Base-by-base conservation (phyloP, 2,113 vertebrate genomes). In the Peucedramus taeniatus region DNA sequence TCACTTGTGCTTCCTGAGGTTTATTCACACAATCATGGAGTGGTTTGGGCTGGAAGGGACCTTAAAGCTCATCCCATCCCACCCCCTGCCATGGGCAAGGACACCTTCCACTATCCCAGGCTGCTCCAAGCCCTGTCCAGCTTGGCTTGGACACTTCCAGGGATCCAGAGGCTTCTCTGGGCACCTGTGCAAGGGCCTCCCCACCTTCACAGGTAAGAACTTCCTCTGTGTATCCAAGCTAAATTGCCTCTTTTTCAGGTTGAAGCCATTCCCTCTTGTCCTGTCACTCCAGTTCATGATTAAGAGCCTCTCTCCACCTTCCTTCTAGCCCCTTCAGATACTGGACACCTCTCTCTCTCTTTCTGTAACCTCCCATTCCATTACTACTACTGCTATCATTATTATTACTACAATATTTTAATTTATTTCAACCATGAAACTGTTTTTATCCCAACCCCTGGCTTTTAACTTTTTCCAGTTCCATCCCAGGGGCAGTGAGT, bases 81-180 rank as follows among this genome's bases (percentile, higher is more conserved):
- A 65, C 1, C 10, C 77, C 20, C 23, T 70, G 30, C 65, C 65
- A 56, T 5, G 21, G 24, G 30, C 40, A 56, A 13, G 30, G 49
- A 35, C 57, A 71, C 9, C 9, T 56, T 10, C 16, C 65, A 40
- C 9, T n/a, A 0, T 4, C 13, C 6, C 49, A 79, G 20, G 30
- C 0, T 11, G 49, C 35, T 56, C 49, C 45, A 21, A 51, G 17
- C 22, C 22, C 18, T 0, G 0, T 33, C 45, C 57, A 80, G 0
- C 17, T 42, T 27, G 35, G 26, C 66, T 26, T 27, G 57, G 9
- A 3, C 85, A 70, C 20, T 54, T 4, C 47, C 65, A 79, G 24
- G 35, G 42, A 64, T 27, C 30, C 30, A 69, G 26, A 66, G 13
- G 26, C 76, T 72, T 5, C 66, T 49, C 50, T 22, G 57, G 3